A percentile compares a stretch with the other conserved stretches of the same genome.
These are phyloP conservation scores for Bufo gargarizans DNA, from an alignment of 2,113 vertebrate species.

Conservation along the genomic window DNA sequence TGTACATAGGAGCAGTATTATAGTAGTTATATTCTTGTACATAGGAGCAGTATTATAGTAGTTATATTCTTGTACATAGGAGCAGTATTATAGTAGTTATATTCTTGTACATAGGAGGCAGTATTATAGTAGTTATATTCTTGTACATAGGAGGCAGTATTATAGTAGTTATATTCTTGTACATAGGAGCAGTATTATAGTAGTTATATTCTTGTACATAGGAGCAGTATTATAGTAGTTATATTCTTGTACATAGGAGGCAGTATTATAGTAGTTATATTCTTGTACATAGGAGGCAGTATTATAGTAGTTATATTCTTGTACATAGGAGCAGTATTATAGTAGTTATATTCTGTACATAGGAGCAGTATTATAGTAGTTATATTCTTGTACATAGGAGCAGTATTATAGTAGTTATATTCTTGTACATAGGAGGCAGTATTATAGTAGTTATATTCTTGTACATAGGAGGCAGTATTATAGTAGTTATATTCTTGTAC, in stretches of 20 bases:
- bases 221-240: not conserved
- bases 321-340: not conserved
- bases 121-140: too few relatives aligned
- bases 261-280: constrained; percentile 1
- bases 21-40: constrained; percentile 1
- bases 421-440: constrained; percentile 4
- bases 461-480: constrained; percentile 4
- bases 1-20: constrained; percentile 1
- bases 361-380: not conserved
- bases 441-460: constrained; percentile 10
- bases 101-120: too few relatives aligned
- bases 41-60: not conserved
- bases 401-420: constrained; percentile 9
- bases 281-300: not conserved
- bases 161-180: constrained; percentile 2
- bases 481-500: constrained; percentile 14
- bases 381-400: not conserved
- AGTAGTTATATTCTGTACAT: constrained; percentile 7
- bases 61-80: not conserved
- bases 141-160: not conserved
- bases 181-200: not conserved
- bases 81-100: too few relatives aligned
- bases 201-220: not conserved
- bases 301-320: not conserved
- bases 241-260: not conserved